A percentile compares a stretch with the other conserved stretches of the same genome.
Evolutionary conservation across 2,113 vertebrate genomes (phyloP).

Genomic region (Phoxinus phoxinus): DNA sequence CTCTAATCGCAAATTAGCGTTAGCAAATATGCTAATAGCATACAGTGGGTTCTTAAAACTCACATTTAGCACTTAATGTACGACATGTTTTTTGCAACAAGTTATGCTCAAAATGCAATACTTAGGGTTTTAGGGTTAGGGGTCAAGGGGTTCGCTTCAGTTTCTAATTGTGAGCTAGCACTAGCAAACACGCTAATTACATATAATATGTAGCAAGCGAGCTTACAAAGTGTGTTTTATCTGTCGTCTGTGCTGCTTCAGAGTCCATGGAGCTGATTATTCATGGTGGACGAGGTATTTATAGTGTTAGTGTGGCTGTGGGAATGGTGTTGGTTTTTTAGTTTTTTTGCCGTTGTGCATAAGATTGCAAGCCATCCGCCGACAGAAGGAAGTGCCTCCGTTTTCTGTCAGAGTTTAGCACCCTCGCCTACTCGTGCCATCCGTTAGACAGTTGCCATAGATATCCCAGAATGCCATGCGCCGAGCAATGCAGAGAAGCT

Average conservation of each 20-base stretch:
- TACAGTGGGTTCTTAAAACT: background rate
- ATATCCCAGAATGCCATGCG: conserved; percentile 65
- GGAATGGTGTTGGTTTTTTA: background rate
- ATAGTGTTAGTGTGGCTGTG: conserved; percentile 18
- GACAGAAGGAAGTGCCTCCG: conserved; percentile 47
- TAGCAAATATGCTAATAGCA: background rate
- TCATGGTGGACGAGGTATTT: conserved; percentile 15
- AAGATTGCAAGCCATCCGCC: conserved; percentile 9
- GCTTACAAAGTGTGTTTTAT: background rate
- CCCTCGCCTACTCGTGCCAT: conserved; percentile 73
- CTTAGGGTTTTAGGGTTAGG: background rate
- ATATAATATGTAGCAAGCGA: background rate
- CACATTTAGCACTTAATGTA: background rate
- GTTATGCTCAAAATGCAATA: background rate
- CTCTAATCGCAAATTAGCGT: background rate
- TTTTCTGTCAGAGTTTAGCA: conserved; percentile 64
- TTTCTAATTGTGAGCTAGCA: background rate
- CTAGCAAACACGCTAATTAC: background rate
- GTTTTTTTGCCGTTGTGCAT: background rate
- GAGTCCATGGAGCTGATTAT: background rate
- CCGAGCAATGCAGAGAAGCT: conserved; percentile 52
- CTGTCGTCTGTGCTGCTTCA: background rate
- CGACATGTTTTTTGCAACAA: background rate
- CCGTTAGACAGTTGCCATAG: conserved; percentile 78
- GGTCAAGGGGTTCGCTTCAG: background rate